phyloP scores from a whole-genome alignment of 2,888 invertebrate genomes.

The Amblyjoppa fuscipennis region DNA sequence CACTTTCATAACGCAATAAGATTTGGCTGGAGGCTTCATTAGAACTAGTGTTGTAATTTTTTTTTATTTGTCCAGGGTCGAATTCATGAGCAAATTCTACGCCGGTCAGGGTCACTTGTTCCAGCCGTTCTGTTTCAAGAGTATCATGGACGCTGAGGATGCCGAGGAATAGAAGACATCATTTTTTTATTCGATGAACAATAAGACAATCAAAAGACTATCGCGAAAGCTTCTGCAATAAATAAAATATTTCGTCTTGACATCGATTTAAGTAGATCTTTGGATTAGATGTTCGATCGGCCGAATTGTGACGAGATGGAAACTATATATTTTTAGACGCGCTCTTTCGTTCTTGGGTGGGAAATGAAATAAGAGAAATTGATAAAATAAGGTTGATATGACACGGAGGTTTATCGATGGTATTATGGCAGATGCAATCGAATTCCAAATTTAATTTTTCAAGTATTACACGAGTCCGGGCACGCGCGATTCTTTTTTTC shows the following conservation, averaged over 20 bases:
- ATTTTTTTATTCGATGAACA: slow-evolving; percentile 28
- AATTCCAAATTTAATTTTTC: slow-evolving; percentile 8
- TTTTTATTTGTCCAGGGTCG: slow-evolving; percentile 87
- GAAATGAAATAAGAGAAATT: slow-evolving; percentile 3
- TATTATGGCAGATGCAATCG: not conserved
- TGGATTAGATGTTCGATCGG: slow-evolving; percentile 4
- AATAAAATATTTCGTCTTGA: slow-evolving; percentile 32
- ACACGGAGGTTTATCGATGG: not conserved
- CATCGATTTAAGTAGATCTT: slow-evolving; percentile 8
- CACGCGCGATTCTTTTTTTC: not conserved
- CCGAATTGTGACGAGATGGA: not conserved
- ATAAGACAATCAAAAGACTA: slow-evolving; percentile 50
- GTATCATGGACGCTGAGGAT: slow-evolving; percentile 85
- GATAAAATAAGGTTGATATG: not conserved
- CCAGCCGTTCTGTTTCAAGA: slow-evolving; percentile 89
- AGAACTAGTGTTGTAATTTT: not conserved
- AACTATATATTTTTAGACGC: slow-evolving; percentile 7
- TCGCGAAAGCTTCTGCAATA: slow-evolving; percentile 40
- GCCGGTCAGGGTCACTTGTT: slow-evolving; percentile 89
- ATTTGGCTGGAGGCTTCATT: not conserved
- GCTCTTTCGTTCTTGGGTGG: slow-evolving; percentile 11
- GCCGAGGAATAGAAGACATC: slow-evolving; percentile 77
- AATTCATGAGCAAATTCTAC: slow-evolving; percentile 92
- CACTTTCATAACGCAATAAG: not conserved
- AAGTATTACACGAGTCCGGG: not conserved